phyloP scores from a whole-genome alignment of 2,888 invertebrate genomes.

The Amblyteles armatorius region DNA sequence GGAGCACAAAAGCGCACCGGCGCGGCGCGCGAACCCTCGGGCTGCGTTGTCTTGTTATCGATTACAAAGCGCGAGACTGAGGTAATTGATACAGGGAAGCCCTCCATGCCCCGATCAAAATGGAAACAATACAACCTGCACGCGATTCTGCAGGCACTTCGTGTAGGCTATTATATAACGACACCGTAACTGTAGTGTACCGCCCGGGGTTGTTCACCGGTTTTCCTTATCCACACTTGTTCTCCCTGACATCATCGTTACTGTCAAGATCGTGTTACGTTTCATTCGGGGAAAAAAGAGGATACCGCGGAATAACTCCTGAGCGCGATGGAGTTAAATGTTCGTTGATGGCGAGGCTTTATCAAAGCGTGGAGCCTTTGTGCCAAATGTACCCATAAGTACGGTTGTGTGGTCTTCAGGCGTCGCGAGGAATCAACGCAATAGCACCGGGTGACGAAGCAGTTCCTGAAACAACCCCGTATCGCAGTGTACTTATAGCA shows the following conservation, averaged over 20 bases:
- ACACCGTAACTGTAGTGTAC: not conserved
- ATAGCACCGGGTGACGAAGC: not conserved
- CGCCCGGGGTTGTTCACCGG: not conserved
- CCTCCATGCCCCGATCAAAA: constrained; percentile 35
- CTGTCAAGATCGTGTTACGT: not conserved
- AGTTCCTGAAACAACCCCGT: constrained; percentile 11
- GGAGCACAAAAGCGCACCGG: constrained; percentile 41
- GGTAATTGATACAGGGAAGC: constrained; percentile 48
- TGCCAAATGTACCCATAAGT: not conserved
- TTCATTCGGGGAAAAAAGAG: not conserved
- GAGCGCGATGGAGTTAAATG: not conserved
- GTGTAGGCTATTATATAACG: constrained; percentile 3
- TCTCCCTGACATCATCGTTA: not conserved
- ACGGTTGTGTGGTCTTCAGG: not conserved
- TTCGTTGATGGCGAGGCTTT: not conserved
- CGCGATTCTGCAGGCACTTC: constrained; percentile 45
- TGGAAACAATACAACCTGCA: constrained; percentile 43
- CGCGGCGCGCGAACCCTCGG: not conserved
- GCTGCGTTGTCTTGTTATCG: constrained; percentile 39
- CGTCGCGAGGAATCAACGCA: not conserved
- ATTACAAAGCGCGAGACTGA: constrained; percentile 36
- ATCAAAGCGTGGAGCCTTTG: not conserved
- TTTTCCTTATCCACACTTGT: not conserved
- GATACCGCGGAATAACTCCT: not conserved
- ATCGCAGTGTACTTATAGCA: constrained; percentile 39